Evolutionary conservation across 2,888 invertebrate species (phyloP).

Genomic region (Hesperia comma): DNA sequence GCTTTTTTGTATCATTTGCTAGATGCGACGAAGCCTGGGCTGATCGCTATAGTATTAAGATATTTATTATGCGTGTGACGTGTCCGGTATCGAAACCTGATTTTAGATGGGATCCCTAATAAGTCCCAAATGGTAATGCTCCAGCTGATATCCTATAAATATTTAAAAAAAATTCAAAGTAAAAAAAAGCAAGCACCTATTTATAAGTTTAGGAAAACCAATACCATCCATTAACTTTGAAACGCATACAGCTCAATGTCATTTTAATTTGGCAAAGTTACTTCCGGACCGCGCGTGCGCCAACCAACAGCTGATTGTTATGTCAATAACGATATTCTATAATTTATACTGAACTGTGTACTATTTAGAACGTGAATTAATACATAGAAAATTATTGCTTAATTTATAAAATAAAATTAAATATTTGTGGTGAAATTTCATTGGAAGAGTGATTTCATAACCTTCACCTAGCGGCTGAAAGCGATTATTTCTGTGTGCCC

Average conservation of each 20-base stretch:
- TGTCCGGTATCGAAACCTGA: too few species aligned
- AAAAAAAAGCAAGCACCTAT: background rate
- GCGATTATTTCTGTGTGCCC: conserved; percentile 75
- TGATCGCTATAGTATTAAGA: too few species aligned
- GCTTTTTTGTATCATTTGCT: too few species aligned
- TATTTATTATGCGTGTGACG: too few species aligned
- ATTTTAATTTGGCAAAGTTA: conserved; percentile 55
- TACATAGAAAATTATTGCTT: background rate
- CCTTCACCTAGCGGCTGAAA: conserved; percentile 81
- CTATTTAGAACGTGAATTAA: too few species aligned
- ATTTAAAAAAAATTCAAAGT: too few species aligned
- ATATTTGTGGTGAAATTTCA: conserved; percentile 28
- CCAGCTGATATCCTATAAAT: too few species aligned
- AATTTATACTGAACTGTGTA: too few species aligned
- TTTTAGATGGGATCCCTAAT: too few species aligned
- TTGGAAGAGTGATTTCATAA: conserved; percentile 48
- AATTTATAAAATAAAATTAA: conserved; percentile 2
- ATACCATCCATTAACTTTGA: background rate
- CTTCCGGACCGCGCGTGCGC: conserved; percentile 60
- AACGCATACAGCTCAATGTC: conserved; percentile 50
- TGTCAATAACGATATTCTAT: conserved; percentile 54
- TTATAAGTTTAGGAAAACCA: conserved; percentile 8
- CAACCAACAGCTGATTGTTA: conserved; percentile 62
- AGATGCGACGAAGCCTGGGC: too few species aligned
- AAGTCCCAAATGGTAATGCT: too few species aligned